These are phyloP conservation scores for Cyprinodon diabolis DNA, from an alignment of 2,797 vertebrate genomes.

Conservation along the genomic window DNA sequence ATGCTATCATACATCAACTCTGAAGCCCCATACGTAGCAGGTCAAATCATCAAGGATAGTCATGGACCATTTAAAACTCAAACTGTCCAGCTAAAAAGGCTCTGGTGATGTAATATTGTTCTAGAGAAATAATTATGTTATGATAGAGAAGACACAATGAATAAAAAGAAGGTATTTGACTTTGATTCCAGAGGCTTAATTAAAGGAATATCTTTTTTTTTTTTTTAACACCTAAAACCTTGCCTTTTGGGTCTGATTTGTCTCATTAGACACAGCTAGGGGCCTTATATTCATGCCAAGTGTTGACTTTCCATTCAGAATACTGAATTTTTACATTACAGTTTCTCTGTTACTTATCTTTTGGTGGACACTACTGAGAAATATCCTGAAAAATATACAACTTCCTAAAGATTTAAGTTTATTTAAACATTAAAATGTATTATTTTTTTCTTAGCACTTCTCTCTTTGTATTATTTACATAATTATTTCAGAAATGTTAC, in stretches of 20 bases:
- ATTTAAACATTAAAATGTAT: not conserved
- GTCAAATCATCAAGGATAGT: conserved; percentile 41
- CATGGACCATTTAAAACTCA: conserved; percentile 14
- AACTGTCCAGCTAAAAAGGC: conserved; percentile 50
- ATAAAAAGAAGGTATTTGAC: conserved; percentile 63
- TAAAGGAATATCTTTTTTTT: conserved; percentile 38
- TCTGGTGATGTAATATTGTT: conserved; percentile 47
- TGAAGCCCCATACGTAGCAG: not conserved
- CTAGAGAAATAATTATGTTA: conserved; percentile 68
- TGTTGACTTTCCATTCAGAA: conserved; percentile 34
- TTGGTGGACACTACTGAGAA: not conserved
- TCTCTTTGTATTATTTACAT: conserved; percentile 11
- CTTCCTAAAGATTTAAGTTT: conserved; percentile 4
- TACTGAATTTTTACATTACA: conserved; percentile 53
- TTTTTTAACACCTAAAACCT: conserved; percentile 55
- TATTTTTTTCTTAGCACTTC: not conserved
- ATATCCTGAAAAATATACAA: conserved; percentile 17
- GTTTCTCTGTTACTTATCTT: conserved; percentile 38
- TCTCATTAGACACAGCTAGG: conserved; percentile 50
- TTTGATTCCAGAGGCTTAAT: conserved; percentile 57
- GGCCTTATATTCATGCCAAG: conserved; percentile 40
- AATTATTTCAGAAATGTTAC: not conserved
- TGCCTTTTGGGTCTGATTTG: conserved; percentile 65
- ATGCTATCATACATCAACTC: conserved; percentile 8
- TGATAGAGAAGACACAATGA: conserved; percentile 63